Conservation (phyloP, 2,888 invertebrate species). For the Drymonia ruficornis region DNA sequence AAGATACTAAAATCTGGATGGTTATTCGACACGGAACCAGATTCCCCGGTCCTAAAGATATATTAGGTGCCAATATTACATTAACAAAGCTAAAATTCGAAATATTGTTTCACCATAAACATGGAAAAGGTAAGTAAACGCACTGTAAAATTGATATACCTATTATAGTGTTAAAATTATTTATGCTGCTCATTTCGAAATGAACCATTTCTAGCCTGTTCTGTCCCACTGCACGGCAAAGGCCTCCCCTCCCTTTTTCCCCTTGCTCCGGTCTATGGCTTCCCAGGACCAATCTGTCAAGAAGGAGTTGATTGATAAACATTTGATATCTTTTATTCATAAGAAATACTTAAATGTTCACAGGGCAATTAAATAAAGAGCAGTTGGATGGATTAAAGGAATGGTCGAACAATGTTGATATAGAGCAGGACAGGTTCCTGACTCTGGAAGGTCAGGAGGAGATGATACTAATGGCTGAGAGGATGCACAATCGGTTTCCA, state of each 20-base stretch:
- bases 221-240: too few relatives aligned
- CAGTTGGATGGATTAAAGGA: conserved; percentile 75
- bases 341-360: too few relatives aligned
- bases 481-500: conserved; percentile 90
- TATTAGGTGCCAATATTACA: conserved; percentile 78
- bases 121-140: conserved; percentile 73
- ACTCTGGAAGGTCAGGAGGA: conserved; percentile 91
- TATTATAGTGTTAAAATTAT: too few relatives aligned
- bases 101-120: conserved; percentile 79
- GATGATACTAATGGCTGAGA: conserved; percentile 88
- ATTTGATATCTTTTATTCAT: too few relatives aligned
- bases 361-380: conserved; percentile 67
- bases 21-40: conserved; percentile 92
- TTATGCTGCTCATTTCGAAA: too few relatives aligned
- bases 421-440: conserved; percentile 85
- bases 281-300: too few relatives aligned
- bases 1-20: conserved; percentile 89
- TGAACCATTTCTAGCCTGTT: too few relatives aligned
- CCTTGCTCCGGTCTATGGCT: too few relatives aligned
- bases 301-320: too few relatives aligned
- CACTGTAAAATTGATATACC: too few relatives aligned
- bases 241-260: too few relatives aligned
- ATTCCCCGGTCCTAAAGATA: conserved; percentile 86
- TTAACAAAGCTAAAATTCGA: conserved; percentile 81
- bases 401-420: conserved; percentile 85